Evolutionary conservation across 2,888 invertebrate genomes (phyloP), one percentile per base, ranked within the genome.

Genomic region (Clistopyga incitator): DNA sequence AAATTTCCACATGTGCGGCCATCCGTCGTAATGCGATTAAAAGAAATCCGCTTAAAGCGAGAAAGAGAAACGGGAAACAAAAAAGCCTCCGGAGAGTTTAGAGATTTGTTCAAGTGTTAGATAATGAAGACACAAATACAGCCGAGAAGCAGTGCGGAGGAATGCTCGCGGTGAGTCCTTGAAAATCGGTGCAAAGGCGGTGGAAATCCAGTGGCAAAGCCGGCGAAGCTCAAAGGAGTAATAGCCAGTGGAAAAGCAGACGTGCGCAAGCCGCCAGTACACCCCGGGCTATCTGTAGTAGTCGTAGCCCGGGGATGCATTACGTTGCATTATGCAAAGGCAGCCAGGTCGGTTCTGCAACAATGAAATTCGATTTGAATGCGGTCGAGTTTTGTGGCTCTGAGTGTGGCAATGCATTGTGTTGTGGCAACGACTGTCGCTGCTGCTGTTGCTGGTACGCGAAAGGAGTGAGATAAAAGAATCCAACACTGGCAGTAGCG

Each of bases 321-420:
- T 82, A 77, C 79, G 77, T 77, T 79, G 79, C 71, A 84, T 85
- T 80, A 84, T 82, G 81, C 79, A 74, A 80, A 64, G 78, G 78
- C 67, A 65, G 61, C 72, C 56, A 25, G 74, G 34, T 56, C 64
- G 59, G 59, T 71, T 67, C 79, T 72, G 34, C 76, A 82, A 85
- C 84, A 84, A 85, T 85, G 80, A 85, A 84, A 85, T 85, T 84
- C 80, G 84, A 85, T 82, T 85, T 80, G 85, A 85, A 85, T 84
- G 75, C 79, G 82, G 84, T 85, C 74, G 79, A 84, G 84, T 82
- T 77, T 70, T 80, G 77, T 68, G 71, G 76, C 59, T 77, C 74
- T 59, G 54, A 59, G 29, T 29, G 59, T 59, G 64, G 38, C 64
- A 38, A 61, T 38, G 64, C 61, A 61, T 61, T 61, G 61, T 61